Evolutionary conservation across 2,113 vertebrate genomes (phyloP).

Genomic region (Cynocephalus volans): DNA sequence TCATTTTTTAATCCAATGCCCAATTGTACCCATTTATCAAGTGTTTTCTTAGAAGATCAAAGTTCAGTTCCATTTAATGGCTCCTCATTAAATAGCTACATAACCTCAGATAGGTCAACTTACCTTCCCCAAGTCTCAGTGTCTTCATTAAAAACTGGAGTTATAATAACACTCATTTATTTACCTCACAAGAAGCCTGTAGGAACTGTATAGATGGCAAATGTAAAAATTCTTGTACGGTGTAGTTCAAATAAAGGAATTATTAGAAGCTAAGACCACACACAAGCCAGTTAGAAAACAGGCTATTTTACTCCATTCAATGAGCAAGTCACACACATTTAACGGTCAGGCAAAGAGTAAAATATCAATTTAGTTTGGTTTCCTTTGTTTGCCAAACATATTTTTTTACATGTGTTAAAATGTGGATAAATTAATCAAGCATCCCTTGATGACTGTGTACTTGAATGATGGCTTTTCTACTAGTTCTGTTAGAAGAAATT

Average conservation of each 20-base stretch:
- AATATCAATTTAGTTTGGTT: background rate
- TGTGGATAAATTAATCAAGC: background rate
- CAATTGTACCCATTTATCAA: too few species aligned
- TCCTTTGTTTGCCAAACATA: background rate
- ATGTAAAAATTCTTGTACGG: background rate
- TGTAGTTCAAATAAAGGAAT: background rate
- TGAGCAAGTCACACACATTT: background rate
- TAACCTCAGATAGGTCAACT: too few species aligned
- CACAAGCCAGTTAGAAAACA: background rate
- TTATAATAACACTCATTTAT: too few species aligned
- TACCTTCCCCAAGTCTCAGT: too few species aligned
- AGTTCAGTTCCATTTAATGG: too few species aligned
- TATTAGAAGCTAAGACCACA: background rate
- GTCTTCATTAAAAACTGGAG: too few species aligned
- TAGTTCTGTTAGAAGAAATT: background rate
- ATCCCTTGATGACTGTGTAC: background rate
- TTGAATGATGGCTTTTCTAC: slow-evolving; percentile 4
- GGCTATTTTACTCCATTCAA: background rate
- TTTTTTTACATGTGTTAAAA: slow-evolving; percentile 1
- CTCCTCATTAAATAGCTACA: too few species aligned
- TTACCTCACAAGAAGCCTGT: background rate
- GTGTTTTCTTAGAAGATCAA: too few species aligned
- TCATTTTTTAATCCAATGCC: too few species aligned
- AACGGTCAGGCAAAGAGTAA: background rate
- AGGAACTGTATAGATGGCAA: background rate